Evolutionary conservation across 1,140 invertebrate species (phyloP).

Genomic region (Pectinophora gossypiella): DNA sequence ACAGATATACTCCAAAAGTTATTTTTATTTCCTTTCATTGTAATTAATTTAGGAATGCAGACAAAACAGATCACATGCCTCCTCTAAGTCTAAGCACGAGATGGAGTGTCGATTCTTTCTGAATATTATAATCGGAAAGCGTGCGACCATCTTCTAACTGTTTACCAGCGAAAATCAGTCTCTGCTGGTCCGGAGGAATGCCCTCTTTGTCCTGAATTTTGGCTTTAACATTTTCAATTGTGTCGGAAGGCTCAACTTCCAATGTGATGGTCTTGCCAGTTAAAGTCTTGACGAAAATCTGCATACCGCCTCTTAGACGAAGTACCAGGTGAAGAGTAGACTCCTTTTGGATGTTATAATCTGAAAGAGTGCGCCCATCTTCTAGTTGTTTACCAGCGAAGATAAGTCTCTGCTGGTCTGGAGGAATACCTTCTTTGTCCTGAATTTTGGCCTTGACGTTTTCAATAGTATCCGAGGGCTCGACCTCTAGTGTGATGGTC

Average conservation of each 20-base stretch:
- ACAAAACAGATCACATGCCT: constrained; percentile 75
- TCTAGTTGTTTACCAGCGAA: constrained; percentile 84
- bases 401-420: constrained; percentile 80
- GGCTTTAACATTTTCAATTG: constrained; percentile 87
- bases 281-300: constrained; percentile 85
- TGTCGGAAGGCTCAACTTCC: constrained; percentile 85
- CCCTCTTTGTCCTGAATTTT: constrained; percentile 87
- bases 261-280: constrained; percentile 87
- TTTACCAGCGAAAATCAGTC: constrained; percentile 83
- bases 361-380: constrained; percentile 76
- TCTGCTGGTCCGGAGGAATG: constrained; percentile 82
- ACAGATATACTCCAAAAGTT: too few relatives aligned
- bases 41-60: too few relatives aligned
- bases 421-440: constrained; percentile 86
- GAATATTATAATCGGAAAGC: constrained; percentile 80
- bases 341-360: constrained; percentile 86
- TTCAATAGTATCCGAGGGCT: constrained; percentile 85
- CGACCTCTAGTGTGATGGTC: constrained; percentile 85
- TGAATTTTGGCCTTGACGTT: too few relatives aligned
- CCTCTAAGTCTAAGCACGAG: constrained; percentile 78
- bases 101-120: constrained; percentile 85
- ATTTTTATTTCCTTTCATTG: too few relatives aligned
- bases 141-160: constrained; percentile 83
- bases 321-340: constrained; percentile 83
- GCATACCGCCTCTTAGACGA: constrained; percentile 78